Evolutionary conservation across 2,113 vertebrate genomes (phyloP), one percentile per base, ranked within the genome.

Genomic region (Bucco capensis): DNA sequence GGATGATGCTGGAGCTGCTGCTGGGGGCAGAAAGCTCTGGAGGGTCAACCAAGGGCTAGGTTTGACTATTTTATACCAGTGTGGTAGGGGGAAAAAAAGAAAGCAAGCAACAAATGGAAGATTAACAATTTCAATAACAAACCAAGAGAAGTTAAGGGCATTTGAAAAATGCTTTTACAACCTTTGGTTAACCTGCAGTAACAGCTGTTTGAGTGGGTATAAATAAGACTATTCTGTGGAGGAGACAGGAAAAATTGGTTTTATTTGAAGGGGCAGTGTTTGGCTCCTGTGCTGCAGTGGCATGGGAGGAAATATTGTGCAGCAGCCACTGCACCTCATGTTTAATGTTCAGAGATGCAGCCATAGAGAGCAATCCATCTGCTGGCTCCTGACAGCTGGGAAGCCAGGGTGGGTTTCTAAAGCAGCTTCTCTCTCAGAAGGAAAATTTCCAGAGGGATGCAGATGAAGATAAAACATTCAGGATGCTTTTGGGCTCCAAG

Each of bases 161-260:
- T 78, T 75, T 37, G 83, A 94, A 75, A 90, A 83, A 70, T 61
- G 88, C 61, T 95, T 93, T 86, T 75, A 91, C 88, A 94, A 82
- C 90, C 92, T 90, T 67, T 94, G 92, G 86, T 93, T 95, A 95
- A 96, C 92, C 96, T 88, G 92, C 70, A 72, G 88, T 58, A 91
- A 91, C 93, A 72, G 88, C 88, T 95, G 93, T 81, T 49, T 75
- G 92, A 69, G 86, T n/a, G 72, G 0, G 8, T 88, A 82, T 95
- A 95, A 95, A 95, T 95, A 95, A 95, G 85, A 67, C 77, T 56
- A 81, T 95, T 95, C 96, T 95, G 80, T 61, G 62, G 83, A 95
- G 57, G 66, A 95, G 94, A 93, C 92, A 93, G 94, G 83, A 88
- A 42, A 82, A 94, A 90, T 86, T 86, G 93, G 88, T 84, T 94